A percentile compares a stretch with the other conserved stretches of the same genome.
Conservation (phyloP, 1,140 invertebrate genomes). For the Apis dorsata region DNA sequence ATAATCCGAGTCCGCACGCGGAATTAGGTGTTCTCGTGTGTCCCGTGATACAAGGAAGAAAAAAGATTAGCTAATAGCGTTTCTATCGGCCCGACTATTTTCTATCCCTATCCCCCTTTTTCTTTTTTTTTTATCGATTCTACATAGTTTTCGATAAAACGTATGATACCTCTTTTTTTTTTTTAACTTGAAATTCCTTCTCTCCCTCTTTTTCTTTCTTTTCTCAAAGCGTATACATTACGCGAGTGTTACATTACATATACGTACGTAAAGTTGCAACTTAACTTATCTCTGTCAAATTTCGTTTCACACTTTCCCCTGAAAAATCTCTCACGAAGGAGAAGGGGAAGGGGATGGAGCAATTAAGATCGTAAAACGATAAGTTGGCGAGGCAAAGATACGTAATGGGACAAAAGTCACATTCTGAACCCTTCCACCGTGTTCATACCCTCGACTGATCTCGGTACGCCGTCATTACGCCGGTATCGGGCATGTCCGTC, state of each 20-base stretch:
- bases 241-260: not conserved
- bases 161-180: not conserved
- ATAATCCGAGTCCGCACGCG: slow-evolving; percentile 44
- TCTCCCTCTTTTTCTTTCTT: too few relatives aligned
- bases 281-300: not conserved
- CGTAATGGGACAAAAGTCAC: slow-evolving; percentile 74
- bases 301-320: not conserved
- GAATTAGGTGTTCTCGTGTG: slow-evolving; percentile 64
- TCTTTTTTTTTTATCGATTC: not conserved
- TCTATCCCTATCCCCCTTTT: not conserved
- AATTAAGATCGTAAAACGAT: slow-evolving; percentile 57
- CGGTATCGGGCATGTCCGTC: slow-evolving; percentile 63
- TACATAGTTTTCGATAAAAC: not conserved
- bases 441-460: slow-evolving; percentile 59
- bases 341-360: slow-evolving; percentile 21
- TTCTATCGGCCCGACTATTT: slow-evolving; percentile 49
- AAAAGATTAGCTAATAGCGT: slow-evolving; percentile 59
- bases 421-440: slow-evolving; percentile 5
- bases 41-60: slow-evolving; percentile 61
- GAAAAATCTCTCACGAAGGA: not conserved
- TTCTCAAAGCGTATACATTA: not conserved
- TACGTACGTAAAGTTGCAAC: not conserved
- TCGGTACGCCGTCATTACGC: slow-evolving; percentile 63
- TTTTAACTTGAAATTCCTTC: too few relatives aligned
- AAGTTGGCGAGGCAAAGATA: slow-evolving; percentile 59